Percentiles rank a stretch among this genome's conserved stretches.
phyloP scores from a whole-genome alignment of 2,888 invertebrate species.

The Drosophila mimica region DNA sequence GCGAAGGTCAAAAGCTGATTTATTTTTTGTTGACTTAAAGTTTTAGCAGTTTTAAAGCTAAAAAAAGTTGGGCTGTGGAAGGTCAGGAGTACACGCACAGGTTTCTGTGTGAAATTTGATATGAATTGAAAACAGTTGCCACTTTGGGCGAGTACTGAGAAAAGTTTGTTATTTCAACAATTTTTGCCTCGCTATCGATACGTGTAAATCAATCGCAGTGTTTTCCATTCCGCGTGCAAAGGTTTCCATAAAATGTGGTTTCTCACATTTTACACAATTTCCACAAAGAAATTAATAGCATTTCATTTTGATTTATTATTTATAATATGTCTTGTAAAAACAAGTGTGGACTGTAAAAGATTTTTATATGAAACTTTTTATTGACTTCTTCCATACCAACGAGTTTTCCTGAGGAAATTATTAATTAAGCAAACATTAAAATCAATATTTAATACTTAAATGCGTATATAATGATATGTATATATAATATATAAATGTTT shows the following conservation, averaged over 20 bases:
- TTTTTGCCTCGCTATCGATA: background rate
- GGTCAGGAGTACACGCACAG: constrained; percentile 18
- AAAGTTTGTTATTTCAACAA: constrained; percentile 21
- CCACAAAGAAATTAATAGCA: background rate
- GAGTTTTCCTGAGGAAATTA: background rate
- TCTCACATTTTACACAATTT: background rate
- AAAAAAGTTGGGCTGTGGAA: constrained; percentile 23
- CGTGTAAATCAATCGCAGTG: background rate
- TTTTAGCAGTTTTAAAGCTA: constrained; percentile 27
- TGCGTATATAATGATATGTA: background rate
- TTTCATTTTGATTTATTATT: background rate
- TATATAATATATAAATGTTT: background rate
- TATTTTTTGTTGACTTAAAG: constrained; percentile 45
- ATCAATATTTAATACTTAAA: background rate
- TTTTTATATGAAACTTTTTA: background rate
- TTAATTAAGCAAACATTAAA: background rate
- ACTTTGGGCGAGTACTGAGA: constrained; percentile 4
- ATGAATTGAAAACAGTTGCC: constrained; percentile 21
- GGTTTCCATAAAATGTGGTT: background rate
- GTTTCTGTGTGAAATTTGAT: constrained; percentile 35
- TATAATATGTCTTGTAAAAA: background rate
- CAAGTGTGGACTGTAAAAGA: background rate
- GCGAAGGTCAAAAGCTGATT: constrained; percentile 40
- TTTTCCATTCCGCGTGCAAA: background rate
- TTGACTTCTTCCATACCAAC: rapidly evolving